phyloP scores from a whole-genome alignment of 2,113 vertebrate species.

The Dinomys branickii region DNA sequence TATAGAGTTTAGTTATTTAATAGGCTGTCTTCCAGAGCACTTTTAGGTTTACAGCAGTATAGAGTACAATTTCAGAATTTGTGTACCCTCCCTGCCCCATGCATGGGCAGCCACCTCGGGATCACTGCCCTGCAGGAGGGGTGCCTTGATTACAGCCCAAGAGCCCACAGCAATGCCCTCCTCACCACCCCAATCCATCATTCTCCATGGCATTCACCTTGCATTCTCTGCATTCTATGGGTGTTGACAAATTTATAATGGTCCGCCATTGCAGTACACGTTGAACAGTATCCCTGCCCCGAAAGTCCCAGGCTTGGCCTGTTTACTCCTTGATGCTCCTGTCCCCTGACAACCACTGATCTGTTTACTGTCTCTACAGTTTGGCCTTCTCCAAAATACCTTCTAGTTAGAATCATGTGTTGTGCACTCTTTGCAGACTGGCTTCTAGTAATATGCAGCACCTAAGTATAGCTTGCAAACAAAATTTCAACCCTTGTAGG shows the following conservation, averaged over 20 bases:
- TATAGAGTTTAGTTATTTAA: not conserved
- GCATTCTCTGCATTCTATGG: not conserved
- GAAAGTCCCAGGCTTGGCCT: not conserved
- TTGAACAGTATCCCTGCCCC: not conserved
- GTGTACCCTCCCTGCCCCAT: rapidly evolving
- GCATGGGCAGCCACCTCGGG: not conserved
- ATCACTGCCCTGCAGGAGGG: not conserved
- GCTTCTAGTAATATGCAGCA: rapidly evolving
- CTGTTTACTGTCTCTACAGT: not conserved
- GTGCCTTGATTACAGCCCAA: not conserved
- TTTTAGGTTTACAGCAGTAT: not conserved
- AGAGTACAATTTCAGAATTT: not conserved
- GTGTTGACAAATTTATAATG: not conserved
- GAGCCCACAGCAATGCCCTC: not conserved
- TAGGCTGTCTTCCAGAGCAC: not conserved
- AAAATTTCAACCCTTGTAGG: not conserved
- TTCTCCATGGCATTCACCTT: not conserved
- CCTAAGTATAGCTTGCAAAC: not conserved
- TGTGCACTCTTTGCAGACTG: not conserved
- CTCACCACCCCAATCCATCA: rapidly evolving
- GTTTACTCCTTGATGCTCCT: not conserved
- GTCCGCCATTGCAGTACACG: rapidly evolving
- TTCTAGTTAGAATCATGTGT: not conserved
- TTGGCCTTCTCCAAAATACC: not conserved
- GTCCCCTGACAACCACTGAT: not conserved